phyloP scores from a whole-genome alignment of 2,797 vertebrate genomes.

The Sebastes steindachneri region DNA sequence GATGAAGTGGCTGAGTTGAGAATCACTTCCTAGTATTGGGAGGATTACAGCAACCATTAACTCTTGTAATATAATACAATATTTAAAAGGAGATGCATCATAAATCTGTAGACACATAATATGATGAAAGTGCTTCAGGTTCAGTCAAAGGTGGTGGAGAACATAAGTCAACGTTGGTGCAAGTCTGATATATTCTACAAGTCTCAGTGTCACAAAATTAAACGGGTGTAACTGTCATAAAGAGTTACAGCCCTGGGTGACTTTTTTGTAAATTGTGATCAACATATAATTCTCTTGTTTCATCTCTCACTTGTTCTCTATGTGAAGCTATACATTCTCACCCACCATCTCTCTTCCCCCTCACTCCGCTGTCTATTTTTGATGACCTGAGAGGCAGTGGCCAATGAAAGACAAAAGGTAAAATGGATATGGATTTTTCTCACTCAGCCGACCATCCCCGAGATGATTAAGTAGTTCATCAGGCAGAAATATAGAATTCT shows the following conservation, averaged over 20 bases:
- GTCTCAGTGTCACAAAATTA: neutral
- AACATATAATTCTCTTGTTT: neutral
- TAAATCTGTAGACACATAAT: neutral
- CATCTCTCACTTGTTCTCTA: constrained; percentile 4
- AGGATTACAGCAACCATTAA: neutral
- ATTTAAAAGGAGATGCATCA: neutral
- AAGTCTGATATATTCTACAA: neutral
- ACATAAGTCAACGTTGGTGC: neutral
- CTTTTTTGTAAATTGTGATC: constrained; percentile 28
- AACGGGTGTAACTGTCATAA: neutral
- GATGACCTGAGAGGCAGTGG: constrained; percentile 78
- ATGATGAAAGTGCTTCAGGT: neutral
- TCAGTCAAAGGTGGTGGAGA: neutral
- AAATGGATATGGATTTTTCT: constrained; percentile 85
- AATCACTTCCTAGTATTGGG: neutral
- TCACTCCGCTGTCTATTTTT: constrained; percentile 66
- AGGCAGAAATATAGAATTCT: constrained; percentile 85
- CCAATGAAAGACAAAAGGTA: constrained; percentile 87
- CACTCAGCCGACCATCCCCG: constrained; percentile 76
- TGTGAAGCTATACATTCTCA: neutral
- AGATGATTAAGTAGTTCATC: constrained; percentile 86
- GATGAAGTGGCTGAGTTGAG: neutral
- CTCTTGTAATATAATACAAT: neutral
- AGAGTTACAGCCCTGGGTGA: neutral
- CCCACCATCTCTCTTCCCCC: neutral